Base-by-base conservation (phyloP, 2,888 invertebrate species). In the Odontomyia ornata region DNA sequence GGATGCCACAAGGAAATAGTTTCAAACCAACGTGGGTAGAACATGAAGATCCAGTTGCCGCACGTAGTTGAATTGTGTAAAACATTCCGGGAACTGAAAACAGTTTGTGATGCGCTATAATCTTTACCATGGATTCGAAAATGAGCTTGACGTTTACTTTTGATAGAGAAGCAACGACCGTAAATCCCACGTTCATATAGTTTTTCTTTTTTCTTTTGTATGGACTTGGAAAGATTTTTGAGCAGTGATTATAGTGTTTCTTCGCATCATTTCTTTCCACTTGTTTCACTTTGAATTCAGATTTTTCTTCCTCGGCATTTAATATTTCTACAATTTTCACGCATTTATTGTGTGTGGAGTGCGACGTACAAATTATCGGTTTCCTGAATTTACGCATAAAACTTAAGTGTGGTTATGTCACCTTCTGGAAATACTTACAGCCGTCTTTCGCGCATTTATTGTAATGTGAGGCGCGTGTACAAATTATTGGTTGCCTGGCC, bases 161-260 rank as follows among this genome's bases (percentile, higher is more conserved):
- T 78, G 4, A 79, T 18, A 0, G 78, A 27, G 60, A 79, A 79
- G 15, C 43, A 28, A 15, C 76, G 52, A 28, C 71, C 57, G 25
- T 85, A 84, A 0, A 75, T 30, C 5, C 57, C 64, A 60, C 84
- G 84, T 15, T 80, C 77, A 72, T 81, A 85, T 0, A 83, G 83
- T 13, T 79, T 80, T 30, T 83, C 82, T 11, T 82, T 81, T n/a
- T n/a, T n/a, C n/a, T n/a, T n/a, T n/a, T 2, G 82, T 82, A 52
- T 84, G 82, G n/a, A 75, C 79, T 9, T 84, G 82, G 78, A 76
- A 84, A 84, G 43, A 81, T 80, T 64, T 83, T 84, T 4, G 79
- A 79, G 67, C 84, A 84, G 64, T 80, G 82, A 36, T 81, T 80
- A 64, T 82, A 82, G 57, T 80, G 81, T 15, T 77, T 75, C 1